These are phyloP conservation scores for Linepithema humile DNA, from an alignment of 1,140 invertebrate species.

Conservation along the genomic window DNA sequence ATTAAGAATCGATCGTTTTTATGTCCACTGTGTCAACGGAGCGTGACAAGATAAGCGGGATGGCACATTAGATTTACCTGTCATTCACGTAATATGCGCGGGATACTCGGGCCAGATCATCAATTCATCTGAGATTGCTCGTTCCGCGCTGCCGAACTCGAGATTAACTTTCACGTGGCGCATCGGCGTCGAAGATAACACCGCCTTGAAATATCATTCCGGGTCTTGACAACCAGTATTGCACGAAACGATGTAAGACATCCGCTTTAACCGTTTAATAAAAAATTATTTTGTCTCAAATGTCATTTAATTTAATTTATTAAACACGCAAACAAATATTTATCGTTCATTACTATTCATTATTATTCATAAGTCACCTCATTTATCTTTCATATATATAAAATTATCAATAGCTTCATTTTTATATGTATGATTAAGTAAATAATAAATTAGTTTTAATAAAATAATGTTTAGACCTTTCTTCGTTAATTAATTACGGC, in stretches of 20 bases:
- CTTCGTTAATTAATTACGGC: background rate
- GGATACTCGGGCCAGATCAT: conserved; percentile 14
- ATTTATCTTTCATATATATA: background rate
- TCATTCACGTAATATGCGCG: conserved; percentile 11
- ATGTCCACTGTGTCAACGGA: background rate
- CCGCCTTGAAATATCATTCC: conserved; percentile 49
- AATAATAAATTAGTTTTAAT: too few species aligned
- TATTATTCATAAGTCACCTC: too few species aligned
- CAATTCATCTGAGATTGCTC: conserved; percentile 5
- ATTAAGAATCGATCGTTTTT: background rate
- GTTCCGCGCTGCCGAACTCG: conserved; percentile 46
- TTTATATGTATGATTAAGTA: background rate
- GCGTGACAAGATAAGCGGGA: background rate
- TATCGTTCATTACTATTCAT: background rate
- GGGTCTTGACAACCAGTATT: conserved; percentile 37
- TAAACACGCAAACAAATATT: background rate
- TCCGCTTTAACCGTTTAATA: background rate
- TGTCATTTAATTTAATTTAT: background rate
- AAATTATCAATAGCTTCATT: too few species aligned
- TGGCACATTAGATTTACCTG: background rate
- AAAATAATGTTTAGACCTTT: background rate
- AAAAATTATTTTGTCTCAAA: background rate
- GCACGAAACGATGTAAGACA: conserved; percentile 9
- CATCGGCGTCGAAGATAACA: conserved; percentile 41
- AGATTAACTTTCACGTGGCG: conserved; percentile 57